Evolutionary conservation across 2,888 invertebrate genomes (phyloP), one percentile per base, ranked within the genome.

Genomic region (Monopis laevigella): DNA sequence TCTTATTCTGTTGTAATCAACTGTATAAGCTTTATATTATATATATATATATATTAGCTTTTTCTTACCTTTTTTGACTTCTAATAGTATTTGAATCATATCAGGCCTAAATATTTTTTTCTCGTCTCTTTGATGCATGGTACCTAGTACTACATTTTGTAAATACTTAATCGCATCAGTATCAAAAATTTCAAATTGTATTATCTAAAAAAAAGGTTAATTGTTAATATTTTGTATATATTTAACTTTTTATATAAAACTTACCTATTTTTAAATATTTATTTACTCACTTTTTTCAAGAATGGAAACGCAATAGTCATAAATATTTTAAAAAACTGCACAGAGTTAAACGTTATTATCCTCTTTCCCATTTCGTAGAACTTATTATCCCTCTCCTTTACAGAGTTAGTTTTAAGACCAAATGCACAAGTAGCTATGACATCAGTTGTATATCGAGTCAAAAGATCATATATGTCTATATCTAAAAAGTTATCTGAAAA

Each of bases 381-480:
- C 30, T 83, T 70, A 44, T 86, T 86, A 1, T 81, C 55, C 13
- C 59, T 67, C 16, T 85, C 66, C 32, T 68, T 64, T 17, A 85
- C 44, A 0, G 86, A 86, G 53, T 86, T 74, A 1, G 83, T 72
- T 45, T 73, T 62, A 1, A 84, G 62, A 0, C 86, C 86, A 46
- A 86, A 85, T 0, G 82, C 84, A 2, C 77, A 65, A 0, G 82
- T 82, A 0, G 85, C 85, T 12, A 86, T 86, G 12, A 85, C 83
- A 53, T 86, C 86, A 51, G 75, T 86, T 0, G 84, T 74, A 48
- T 82, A 85, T 2, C 84, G 70, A 1, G 80, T 74, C 39, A 78
- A 72, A 2, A 75, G 42, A 40, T 84, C 82, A 13, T 75, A 75
- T 1, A 73, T 58, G 21, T 83, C 72, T 12, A 40, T 10, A 29